A percentile compares a stretch with the other conserved stretches of the same genome.
Evolutionary conservation across 2,888 invertebrate species (phyloP).

Genomic region (Pseudanteris insignis): DNA sequence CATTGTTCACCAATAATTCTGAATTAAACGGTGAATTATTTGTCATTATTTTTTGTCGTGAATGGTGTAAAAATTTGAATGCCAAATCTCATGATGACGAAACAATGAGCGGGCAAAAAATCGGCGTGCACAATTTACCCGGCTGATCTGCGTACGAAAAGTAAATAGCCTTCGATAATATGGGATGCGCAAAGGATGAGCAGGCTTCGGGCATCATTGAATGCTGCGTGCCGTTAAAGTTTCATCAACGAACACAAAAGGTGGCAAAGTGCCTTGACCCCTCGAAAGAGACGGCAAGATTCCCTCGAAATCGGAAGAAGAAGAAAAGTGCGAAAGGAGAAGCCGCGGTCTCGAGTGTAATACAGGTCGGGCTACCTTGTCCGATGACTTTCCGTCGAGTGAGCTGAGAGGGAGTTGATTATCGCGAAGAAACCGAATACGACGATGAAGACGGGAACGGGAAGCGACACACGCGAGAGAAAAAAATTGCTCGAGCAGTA

Average conservation of each 20-base stretch:
- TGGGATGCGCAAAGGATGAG: constrained; percentile 4
- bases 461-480: constrained; percentile 18
- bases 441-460: constrained; percentile 17
- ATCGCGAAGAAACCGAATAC: constrained; percentile 28
- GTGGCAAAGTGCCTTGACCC: constrained; percentile 45
- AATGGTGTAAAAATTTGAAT: background rate
- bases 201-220: constrained; percentile 5
- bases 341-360: constrained; percentile 47
- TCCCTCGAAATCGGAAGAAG: constrained; percentile 33
- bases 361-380: constrained; percentile 57
- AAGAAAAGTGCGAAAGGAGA: constrained; percentile 41
- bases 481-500: constrained; percentile 1
- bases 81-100: background rate
- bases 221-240: constrained; percentile 24
- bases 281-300: constrained; percentile 34
- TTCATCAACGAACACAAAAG: constrained; percentile 39
- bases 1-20: too few species aligned
- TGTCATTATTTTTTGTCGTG: background rate
- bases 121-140: background rate
- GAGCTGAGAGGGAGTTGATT: constrained; percentile 46
- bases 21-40: too few species aligned
- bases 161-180: constrained; percentile 25
- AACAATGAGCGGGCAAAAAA: background rate
- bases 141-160: constrained; percentile 5
- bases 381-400: constrained; percentile 57